Evolutionary conservation across 2,888 invertebrate genomes (phyloP), one percentile per base, ranked within the genome.

Genomic region (Rhodophaea formosa): DNA sequence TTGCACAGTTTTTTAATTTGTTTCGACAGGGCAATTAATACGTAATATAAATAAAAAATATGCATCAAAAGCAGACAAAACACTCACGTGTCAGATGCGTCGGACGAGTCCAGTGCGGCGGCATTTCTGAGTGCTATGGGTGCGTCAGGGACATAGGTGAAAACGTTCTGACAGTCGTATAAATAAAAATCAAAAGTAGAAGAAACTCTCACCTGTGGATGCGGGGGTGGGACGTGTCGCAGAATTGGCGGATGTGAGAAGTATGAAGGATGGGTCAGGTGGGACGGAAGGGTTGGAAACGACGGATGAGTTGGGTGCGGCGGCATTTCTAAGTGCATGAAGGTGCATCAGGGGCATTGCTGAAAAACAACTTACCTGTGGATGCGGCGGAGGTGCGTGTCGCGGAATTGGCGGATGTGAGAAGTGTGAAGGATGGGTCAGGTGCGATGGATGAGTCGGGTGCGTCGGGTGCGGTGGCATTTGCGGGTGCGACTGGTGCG

Each of bases 271-370:
- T 62, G 72, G 57, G 66, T 67, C 30, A 64, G 66, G 49, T 72
- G 71, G 8, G 52, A 43, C 30, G 62, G 59, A 23, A 62, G 59
- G 7, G 58, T 57, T n/a, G n/a, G n/a, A n/a, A n/a, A n/a, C n/a
- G n/a, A n/a, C 92, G 62, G 92, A 17, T 51, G 51, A 7, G 23
- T 10, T 8, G 55, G 16, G 15, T 53, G 10, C 44, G 53, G 60
- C 42, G 66, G 65, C 53, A 68, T 61, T 43, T 66, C 66, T 52
- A 62, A 59, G 59, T 62, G 72, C 57, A n/a, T n/a, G 66, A 67
- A 63, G 67, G 52, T 72, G 71, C 60, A 61, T 92, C 92, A 64
- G 93, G 93, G 3, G 92, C 63, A 45, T 58, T 92, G 62, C 92
- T 92, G 51, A n/a, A 23, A 23, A 57, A 35, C 14, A 53, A 46